Conservation (phyloP, 35 echinoderm and acorn worm species). For the Chiridota heheva region DNA sequence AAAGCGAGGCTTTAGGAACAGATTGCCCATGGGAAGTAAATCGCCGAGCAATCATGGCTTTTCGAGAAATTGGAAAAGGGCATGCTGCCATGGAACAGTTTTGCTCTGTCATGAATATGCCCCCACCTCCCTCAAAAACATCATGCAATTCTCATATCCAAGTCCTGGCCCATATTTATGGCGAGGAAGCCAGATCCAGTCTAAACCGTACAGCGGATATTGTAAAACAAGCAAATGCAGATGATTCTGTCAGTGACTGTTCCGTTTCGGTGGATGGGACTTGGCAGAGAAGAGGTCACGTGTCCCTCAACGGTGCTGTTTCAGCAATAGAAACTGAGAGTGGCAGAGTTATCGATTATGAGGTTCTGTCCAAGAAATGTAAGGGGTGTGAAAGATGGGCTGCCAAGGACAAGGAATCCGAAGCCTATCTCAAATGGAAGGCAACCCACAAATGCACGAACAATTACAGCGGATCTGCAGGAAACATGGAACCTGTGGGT, state of each 20-base stretch:
- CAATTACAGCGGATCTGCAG: conserved; percentile 9
- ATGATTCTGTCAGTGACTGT: not conserved
- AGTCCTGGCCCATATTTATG: not conserved
- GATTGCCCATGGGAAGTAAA: conserved; percentile 38
- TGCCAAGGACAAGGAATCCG: not conserved
- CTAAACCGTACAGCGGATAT: not conserved
- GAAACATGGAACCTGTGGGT: conserved; percentile 12
- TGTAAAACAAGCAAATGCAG: not conserved
- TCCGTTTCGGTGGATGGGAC: conserved; percentile 23
- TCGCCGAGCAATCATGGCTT: conserved; percentile 24
- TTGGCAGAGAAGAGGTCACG: conserved; percentile 14
- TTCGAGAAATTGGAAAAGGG: conserved; percentile 29
- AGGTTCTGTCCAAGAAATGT: not conserved
- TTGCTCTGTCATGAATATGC: conserved; percentile 32
- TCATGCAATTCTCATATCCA: conserved; percentile 1
- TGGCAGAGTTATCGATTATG: conserved; percentile 23
- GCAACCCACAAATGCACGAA: not conserved
- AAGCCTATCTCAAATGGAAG: conserved; percentile 8
- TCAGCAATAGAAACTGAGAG: not conserved
- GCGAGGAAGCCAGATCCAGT: not conserved
- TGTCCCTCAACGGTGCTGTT: conserved; percentile 23
- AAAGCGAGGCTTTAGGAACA: not conserved
- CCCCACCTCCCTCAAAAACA: conserved; percentile 8
- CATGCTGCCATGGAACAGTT: conserved; percentile 21
- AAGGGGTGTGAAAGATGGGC: conserved; percentile 19